A percentile compares a stretch with the other conserved stretches of the same genome.
These are phyloP conservation scores for Scaptodrosophila latifasciaeformis DNA, from an alignment of 2,888 invertebrate species.

Conservation along the genomic window DNA sequence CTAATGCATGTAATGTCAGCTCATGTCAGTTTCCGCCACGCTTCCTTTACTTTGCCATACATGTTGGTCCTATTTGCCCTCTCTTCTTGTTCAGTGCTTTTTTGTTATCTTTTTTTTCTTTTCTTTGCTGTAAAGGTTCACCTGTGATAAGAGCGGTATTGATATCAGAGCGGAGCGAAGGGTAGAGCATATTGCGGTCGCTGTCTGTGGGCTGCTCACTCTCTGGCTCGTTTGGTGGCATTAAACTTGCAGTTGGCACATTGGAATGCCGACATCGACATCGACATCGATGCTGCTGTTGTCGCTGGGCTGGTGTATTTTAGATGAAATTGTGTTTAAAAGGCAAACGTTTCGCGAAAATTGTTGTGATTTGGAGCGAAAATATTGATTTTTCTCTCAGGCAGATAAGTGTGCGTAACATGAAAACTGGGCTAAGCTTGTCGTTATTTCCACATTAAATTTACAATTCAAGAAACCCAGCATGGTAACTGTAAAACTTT, in stretches of 20 bases:
- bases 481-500: no score
- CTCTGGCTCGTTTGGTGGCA: background rate
- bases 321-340: conserved; percentile 11
- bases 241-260: conserved; percentile 1
- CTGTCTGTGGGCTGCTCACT: background rate
- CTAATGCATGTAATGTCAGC: conserved; percentile 66
- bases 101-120: conserved; percentile 7
- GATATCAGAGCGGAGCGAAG: background rate
- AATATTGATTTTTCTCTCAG: conserved; percentile 39
- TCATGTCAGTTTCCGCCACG: conserved; percentile 54
- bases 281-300: background rate
- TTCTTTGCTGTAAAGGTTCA: conserved; percentile 1
- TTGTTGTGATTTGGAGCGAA: conserved; percentile 25
- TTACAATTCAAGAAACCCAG: background rate
- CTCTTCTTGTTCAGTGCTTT: background rate
- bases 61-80: background rate
- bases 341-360: conserved; percentile 24
- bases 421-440: conserved; percentile 16
- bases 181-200: background rate
- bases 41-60: conserved; percentile 18
- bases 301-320: background rate
- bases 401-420: background rate
- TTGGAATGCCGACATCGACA: background rate
- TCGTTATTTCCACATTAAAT: conserved; percentile 5
- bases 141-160: background rate